Base-by-base conservation (phyloP, 2,113 vertebrate genomes). In the Pitta sordida region DNA sequence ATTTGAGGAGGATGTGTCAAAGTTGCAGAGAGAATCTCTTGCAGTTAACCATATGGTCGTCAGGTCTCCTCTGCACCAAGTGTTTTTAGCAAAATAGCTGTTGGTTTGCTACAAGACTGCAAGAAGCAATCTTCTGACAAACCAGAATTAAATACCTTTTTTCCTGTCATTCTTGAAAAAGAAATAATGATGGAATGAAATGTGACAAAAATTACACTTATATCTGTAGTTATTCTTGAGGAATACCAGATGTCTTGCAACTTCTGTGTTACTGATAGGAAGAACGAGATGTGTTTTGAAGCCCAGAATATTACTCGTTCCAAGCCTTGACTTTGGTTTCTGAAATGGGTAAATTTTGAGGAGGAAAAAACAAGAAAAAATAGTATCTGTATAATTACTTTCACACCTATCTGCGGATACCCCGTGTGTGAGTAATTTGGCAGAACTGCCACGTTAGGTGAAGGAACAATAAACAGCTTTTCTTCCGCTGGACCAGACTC, bases 131-230 rank as follows among this genome's bases (percentile, higher is more conserved):
- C 13, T 73, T 65, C 44, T 83, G 70, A 87, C 58, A 80, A 76
- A 83, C 48, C 69, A 85, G 62, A 84, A 93, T 83, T 86, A 84
- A 92, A 91, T 91, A 41, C 73, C 80, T 78, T 93, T 95, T 26
- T 78, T 64, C 73, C 44, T 91, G 56, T 63, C 41, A 34, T 52
- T 81, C 41, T 71, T 77, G 51, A 90, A 74, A 87, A 80, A 91
- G 63, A 30, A 87, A 22, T 82, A 73, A 37, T 2, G 63, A 53
- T 29, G 43, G 37, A 69, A 89, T 82, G 65, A 87, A 85, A 55
- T 73, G 37, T 69, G 62, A 32, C 55, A 79, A 91, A 84, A 92
- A 39, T 26, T 32, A 46, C 7, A 51, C 52, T 69, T 82, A 69
- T 43, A 21, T 73, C 55, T 51, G 7, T 69, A 86, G 81, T 81